Conservation (phyloP, 1,140 invertebrate species). For the Atta colombica region DNA sequence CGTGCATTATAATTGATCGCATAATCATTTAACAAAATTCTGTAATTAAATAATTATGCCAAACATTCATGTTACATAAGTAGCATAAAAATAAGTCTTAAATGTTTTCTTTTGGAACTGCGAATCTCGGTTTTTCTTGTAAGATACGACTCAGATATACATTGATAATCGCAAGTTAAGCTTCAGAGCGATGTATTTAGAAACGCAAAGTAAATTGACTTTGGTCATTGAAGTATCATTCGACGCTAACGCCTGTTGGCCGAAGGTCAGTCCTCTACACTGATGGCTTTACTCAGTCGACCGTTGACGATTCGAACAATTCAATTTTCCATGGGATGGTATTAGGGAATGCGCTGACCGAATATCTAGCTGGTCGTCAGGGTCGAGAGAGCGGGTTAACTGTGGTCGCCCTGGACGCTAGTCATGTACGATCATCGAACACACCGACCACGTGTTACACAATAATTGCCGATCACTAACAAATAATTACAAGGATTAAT, state of each 20-base stretch:
- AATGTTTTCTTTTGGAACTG: not conserved
- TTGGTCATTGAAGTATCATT: slow-evolving; percentile 61
- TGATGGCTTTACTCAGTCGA: slow-evolving; percentile 52
- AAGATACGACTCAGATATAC: not conserved
- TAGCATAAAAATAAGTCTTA: not conserved
- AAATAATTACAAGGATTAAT: slow-evolving; percentile 75
- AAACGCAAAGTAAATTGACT: slow-evolving; percentile 62
- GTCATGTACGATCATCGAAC: slow-evolving; percentile 70
- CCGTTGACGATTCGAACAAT: slow-evolving; percentile 66
- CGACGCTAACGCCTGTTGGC: slow-evolving; percentile 26
- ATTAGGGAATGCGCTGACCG: slow-evolving; percentile 69
- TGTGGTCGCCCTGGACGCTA: slow-evolving; percentile 65
- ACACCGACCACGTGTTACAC: slow-evolving; percentile 67
- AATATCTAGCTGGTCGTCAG: slow-evolving; percentile 61
- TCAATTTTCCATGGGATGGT: slow-evolving; percentile 68
- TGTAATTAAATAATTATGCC: not conserved
- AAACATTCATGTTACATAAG: not conserved
- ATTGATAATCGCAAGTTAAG: not conserved
- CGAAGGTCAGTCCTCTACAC: slow-evolving; percentile 29
- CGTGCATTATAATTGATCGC: slow-evolving; percentile 5
- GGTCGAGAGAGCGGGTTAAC: slow-evolving; percentile 37
- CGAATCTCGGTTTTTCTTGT: not conserved
- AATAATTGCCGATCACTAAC: slow-evolving; percentile 47
- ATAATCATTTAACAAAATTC: slow-evolving; percentile 4
- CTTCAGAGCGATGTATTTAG: slow-evolving; percentile 34